Evolutionary conservation across 2,797 vertebrate genomes (phyloP), one percentile per base, ranked within the genome.

Genomic region (Siniperca undulata): DNA sequence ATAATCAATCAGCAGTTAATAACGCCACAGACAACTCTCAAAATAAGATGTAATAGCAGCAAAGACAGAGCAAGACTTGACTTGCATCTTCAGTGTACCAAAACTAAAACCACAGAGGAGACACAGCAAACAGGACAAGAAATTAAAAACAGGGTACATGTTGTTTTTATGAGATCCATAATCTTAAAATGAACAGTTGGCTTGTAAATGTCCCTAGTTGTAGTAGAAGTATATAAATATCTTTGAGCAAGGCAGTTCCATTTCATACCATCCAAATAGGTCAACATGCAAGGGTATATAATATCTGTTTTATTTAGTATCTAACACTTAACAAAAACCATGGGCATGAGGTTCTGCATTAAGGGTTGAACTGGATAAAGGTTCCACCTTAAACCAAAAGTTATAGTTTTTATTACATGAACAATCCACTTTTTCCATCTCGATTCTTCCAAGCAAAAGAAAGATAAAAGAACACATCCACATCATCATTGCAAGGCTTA

Each of bases 391-490:
- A 92, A 96, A 94, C 92, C 30, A 88, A 88, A 92, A 90, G 87
- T 92, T 93, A 94, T 93, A 94, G 93, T 91, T 95, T 93, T 94
- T 93, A 94, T 92, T 91, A 94, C 94, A 95, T 94, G 92, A 95
- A 95, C 95, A 92, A 92, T 94, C 93, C 94, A 93, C 92, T 94
- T 94, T 92, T 92, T 88, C 94, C 93, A 85, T 94, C 93, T 95
- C 67, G 85, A 88, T 94, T 96, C 94, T 95, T 96, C 92, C 95
- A 95, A 96, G 96, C 96, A 97, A 96, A 97, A 95, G 88, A 96
- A 97, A 96, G 93, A 94, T 88, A 95, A 96, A 96, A 95, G 87
- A 95, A 96, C 95, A 96, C 95, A 96, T 96, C 96, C 95, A 96
- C 96, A 91, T 96, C 95, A 96, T 96, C 95, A 94, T 95, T 94